Percentiles rank a stretch among this genome's conserved stretches.
These are phyloP conservation scores for Oreochromis niloticus DNA, from an alignment of 2,113 vertebrate genomes.

Conservation along the genomic window DNA sequence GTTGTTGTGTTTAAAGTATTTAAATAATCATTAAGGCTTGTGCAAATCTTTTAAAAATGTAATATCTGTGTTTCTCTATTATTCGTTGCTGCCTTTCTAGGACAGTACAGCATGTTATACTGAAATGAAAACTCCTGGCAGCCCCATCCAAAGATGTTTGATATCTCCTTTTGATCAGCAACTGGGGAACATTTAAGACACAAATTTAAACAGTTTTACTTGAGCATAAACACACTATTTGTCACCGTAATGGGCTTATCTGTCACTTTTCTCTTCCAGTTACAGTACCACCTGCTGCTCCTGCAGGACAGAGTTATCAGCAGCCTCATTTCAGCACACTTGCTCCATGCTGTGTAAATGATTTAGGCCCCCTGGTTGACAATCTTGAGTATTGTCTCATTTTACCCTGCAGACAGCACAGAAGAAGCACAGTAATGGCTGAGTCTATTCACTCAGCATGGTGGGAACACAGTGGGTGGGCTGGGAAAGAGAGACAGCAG, in stretches of 20 bases:
- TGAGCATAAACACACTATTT: conserved; percentile 30
- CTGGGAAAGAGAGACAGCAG: conserved; percentile 4
- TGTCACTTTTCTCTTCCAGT: conserved; percentile 3
- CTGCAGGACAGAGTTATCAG: conserved; percentile 44
- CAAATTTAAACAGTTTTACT: conserved; percentile 20
- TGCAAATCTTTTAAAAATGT: neutral
- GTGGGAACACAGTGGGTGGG: conserved; percentile 33
- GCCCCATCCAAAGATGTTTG: neutral
- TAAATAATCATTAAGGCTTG: neutral
- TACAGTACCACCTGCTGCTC: conserved; percentile 57
- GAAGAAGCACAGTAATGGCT: conserved; percentile 62
- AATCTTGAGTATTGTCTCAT: conserved; percentile 63
- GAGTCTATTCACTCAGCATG: conserved; percentile 63
- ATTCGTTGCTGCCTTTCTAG: neutral
- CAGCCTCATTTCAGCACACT: conserved; percentile 42
- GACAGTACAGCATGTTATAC: neutral
- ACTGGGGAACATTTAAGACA: conserved; percentile 6
- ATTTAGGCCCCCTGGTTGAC: conserved; percentile 53
- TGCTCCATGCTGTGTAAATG: conserved; percentile 59
- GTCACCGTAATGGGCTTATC: conserved; percentile 38
- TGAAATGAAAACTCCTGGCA: neutral
- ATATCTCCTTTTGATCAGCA: conserved; percentile 11
- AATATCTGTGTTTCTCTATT: neutral
- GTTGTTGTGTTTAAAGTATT: neutral
- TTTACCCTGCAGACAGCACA: conserved; percentile 54